A percentile compares a stretch with the other conserved stretches of the same genome.
phyloP scores from a whole-genome alignment of 2,113 vertebrate genomes.

The Empidonax alnorum region DNA sequence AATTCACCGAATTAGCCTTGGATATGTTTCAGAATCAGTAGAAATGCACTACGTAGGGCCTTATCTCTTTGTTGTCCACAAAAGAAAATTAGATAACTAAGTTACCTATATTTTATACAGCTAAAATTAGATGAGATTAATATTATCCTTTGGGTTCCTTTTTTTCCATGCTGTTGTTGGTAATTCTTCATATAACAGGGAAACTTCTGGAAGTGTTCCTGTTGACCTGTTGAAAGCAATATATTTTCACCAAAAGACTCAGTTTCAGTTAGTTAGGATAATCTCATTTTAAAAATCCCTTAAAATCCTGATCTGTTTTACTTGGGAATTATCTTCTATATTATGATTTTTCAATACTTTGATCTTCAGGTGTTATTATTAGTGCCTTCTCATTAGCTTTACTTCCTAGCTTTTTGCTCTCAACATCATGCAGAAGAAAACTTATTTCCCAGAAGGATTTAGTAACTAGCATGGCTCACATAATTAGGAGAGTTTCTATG shows the following conservation, averaged over 20 bases:
- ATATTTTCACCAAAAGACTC: neutral
- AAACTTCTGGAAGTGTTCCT: neutral
- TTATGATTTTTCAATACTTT: neutral
- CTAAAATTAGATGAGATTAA: neutral
- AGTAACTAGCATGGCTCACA: neutral
- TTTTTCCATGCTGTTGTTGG: neutral
- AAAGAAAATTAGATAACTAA: neutral
- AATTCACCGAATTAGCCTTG: neutral
- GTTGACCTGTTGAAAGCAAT: neutral
- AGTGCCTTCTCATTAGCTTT: neutral
- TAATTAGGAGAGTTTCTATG: neutral
- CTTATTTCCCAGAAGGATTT: neutral
- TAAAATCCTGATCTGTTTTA: neutral
- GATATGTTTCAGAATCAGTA: neutral
- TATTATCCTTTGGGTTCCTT: neutral
- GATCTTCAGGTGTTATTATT: neutral
- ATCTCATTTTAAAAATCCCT: neutral
- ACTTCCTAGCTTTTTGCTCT: neutral
- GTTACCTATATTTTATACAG: neutral
- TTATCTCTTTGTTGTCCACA: neutral
- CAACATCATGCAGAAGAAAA: neutral
- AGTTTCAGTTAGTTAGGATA: neutral
- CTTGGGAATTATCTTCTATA: neutral
- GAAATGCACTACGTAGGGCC: neutral
- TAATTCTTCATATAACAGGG: neutral